Conservation (phyloP, 1,140 invertebrate species). For the Diachasma alloeum region DNA sequence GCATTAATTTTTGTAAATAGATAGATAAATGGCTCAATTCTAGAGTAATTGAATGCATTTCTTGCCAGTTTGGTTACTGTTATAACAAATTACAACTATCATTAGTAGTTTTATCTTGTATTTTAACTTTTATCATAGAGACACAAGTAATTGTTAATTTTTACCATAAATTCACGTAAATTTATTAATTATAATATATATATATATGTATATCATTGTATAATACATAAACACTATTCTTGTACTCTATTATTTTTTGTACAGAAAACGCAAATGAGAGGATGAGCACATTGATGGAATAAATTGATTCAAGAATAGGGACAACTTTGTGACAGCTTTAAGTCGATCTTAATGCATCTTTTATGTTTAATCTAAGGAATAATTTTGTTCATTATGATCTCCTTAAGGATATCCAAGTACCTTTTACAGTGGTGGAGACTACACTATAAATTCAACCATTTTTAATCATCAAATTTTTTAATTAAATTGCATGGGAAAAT, state of each 20-base stretch:
- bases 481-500: too few species aligned
- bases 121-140: not conserved
- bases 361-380: not conserved
- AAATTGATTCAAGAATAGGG: not conserved
- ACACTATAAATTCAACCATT: too few species aligned
- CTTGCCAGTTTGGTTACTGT: not conserved
- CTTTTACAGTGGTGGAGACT: too few species aligned
- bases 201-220: not conserved
- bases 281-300: slow-evolving; percentile 2
- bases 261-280: slow-evolving; percentile 29
- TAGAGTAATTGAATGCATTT: not conserved
- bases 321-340: not conserved
- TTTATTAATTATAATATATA: not conserved
- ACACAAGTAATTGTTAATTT: not conserved
- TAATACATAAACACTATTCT: slow-evolving; percentile 35
- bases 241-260: slow-evolving; percentile 42
- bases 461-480: too few species aligned
- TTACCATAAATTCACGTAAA: not conserved
- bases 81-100: not conserved
- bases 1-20: not conserved
- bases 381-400: not conserved
- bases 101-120: not conserved
- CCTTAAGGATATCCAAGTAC: too few species aligned
- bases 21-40: not conserved
- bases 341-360: not conserved